Evolutionary conservation across 2,888 invertebrate species (phyloP), one percentile per base, ranked within the genome.

Genomic region (Keiferia lycopersicella): DNA sequence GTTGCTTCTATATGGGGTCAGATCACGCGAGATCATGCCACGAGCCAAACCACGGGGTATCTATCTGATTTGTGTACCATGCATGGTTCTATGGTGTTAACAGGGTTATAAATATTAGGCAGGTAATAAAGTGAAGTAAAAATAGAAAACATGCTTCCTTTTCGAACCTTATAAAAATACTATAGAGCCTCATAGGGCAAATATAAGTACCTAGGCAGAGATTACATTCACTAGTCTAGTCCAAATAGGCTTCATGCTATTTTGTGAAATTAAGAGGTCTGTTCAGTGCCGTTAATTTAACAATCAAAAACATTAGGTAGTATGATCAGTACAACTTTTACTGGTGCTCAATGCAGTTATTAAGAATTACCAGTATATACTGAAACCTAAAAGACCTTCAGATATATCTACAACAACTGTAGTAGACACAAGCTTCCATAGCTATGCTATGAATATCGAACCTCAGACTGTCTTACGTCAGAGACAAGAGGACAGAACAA

Each of bases 401-500:
- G 6, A 26, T 26, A 6, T 2, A 26, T 26, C 26, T 26, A 26
- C n/a, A n/a, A n/a, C n/a, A n/a, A n/a, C n/a, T n/a, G n/a, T n/a
- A n/a, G n/a, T n/a, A n/a, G n/a, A n/a, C 26, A 26, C 26, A 26
- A 26, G 26, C 26, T 26, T 26, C 26, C 2, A 26, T 26, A 26
- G 26, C 14, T 41, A 41, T 41, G 12, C 3, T 14, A 41, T 16
- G 16, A 45, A 6, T 45, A 16, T n/a, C 45, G n/a, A 16, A 4
- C 45, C 45, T 45, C 16, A 4, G n/a, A 1, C 16, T 45, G 16
- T 6, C 50, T 50, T 50, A 50, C 50, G 50, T 50, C 50, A 50
- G 50, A 50, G n/a, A 7, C 20, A 65, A 72, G 70, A 69, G 69
- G 68, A 68, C 69, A 66, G 53, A 62, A 62, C 50, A 50, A 62